phyloP scores from a whole-genome alignment of 2,888 invertebrate species.

The Drosophila longiperda region DNA sequence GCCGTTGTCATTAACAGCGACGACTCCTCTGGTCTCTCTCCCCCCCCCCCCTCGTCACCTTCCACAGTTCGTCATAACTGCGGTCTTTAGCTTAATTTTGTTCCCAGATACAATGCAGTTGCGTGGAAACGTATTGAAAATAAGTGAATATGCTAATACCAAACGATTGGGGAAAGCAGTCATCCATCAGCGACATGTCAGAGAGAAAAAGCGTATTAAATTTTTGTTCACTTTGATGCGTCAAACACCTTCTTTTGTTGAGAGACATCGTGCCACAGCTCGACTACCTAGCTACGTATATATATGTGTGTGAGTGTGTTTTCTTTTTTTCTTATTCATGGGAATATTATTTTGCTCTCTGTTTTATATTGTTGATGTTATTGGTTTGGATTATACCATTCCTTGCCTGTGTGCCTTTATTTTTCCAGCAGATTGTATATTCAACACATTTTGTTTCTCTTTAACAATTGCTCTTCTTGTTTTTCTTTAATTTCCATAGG shows the following conservation, averaged over 20 bases:
- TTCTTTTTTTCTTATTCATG: conserved; percentile 38
- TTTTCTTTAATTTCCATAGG: conserved; percentile 72
- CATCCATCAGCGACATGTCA: conserved; percentile 58
- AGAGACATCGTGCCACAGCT: conserved; percentile 16
- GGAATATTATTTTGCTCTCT: conserved; percentile 57
- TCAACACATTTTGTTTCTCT: conserved; percentile 44
- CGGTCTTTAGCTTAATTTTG: conserved; percentile 41
- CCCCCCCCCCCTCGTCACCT: neutral
- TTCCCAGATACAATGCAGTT: conserved; percentile 67
- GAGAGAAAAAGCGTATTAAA: conserved; percentile 68
- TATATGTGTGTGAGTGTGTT: conserved; percentile 3
- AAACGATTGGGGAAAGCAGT: conserved; percentile 22
- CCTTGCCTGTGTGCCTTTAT: conserved; percentile 16
- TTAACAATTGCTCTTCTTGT: conserved; percentile 45
- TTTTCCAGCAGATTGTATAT: conserved; percentile 32
- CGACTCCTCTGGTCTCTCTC: neutral
- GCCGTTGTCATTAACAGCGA: conserved; percentile 52
- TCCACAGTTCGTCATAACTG: conserved; percentile 37
- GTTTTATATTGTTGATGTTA: conserved; percentile 46
- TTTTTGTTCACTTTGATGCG: conserved; percentile 53
- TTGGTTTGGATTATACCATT: conserved; percentile 60
- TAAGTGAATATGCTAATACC: conserved; percentile 70
- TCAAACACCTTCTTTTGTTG: conserved; percentile 66
- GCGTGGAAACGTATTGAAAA: conserved; percentile 75
- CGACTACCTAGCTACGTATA: conserved; percentile 20